Conservation (phyloP, 2,113 vertebrate species). For the Urocitellus parryii region DNA sequence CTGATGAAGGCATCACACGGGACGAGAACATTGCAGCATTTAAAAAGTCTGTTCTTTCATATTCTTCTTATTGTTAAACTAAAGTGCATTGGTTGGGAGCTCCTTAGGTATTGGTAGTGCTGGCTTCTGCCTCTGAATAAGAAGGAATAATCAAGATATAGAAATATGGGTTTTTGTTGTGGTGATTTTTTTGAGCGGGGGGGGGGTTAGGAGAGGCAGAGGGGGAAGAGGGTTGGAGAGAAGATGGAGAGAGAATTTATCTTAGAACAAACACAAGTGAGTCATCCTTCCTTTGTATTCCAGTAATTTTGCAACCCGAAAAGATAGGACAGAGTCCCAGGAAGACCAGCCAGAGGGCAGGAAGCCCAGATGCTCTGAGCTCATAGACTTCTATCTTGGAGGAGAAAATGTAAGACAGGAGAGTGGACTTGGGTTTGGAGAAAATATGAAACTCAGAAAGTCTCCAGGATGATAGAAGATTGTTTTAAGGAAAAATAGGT, state of each 20-base stretch:
- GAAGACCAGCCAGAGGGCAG: not conserved
- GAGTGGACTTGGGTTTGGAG: not conserved
- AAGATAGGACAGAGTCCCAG: not conserved
- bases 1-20: conserved; percentile 92
- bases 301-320: not conserved
- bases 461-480: not conserved
- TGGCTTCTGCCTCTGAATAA: not conserved
- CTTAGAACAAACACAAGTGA: not conserved
- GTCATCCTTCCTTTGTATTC: not conserved
- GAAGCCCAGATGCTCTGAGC: not conserved
- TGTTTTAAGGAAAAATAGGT: not conserved
- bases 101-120: not conserved
- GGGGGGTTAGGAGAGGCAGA: too few relatives aligned
- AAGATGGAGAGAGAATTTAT: not conserved
- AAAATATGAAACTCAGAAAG: not conserved
- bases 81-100: not conserved
- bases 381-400: not conserved
- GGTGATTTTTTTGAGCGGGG: not conserved
- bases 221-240: fast-evolving
- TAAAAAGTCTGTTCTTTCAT: conserved; percentile 88
- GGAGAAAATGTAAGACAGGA: not conserved
- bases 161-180: not conserved
- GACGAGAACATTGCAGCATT: conserved; percentile 94
- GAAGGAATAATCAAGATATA: not conserved
- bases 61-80: not conserved